Conservation (phyloP, 2,888 invertebrate genomes). For the Lasiommata megera region DNA sequence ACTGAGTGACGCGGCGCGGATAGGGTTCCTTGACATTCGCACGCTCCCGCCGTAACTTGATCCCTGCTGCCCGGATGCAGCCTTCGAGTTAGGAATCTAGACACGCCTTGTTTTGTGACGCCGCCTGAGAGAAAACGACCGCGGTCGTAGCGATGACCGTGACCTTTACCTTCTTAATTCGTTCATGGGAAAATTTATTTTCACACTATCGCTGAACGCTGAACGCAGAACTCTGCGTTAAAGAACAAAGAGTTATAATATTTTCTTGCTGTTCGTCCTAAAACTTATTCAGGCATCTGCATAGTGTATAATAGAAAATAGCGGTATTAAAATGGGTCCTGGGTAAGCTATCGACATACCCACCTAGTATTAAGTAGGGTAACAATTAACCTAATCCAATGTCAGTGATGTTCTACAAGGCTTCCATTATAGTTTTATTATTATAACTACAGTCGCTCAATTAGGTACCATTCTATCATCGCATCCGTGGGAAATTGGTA, state of each 20-base stretch:
- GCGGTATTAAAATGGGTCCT: no score
- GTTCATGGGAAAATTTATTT: conserved; percentile 39
- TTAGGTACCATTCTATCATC: conserved; percentile 54
- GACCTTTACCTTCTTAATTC: conserved; percentile 69
- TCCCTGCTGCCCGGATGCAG: conserved; percentile 77
- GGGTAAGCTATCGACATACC: no score
- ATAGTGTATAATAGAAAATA: no score
- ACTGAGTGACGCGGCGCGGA: conserved; percentile 48
- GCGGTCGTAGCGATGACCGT: conserved; percentile 53
- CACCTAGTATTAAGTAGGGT: no score
- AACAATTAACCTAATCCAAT: neutral
- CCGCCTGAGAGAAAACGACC: conserved; percentile 58
- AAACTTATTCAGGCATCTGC: no score
- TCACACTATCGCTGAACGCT: neutral
- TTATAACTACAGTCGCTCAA: conserved; percentile 48
- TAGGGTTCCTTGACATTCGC: conserved; percentile 79
- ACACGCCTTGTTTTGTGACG: conserved; percentile 60
- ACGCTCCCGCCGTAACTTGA: conserved; percentile 63
- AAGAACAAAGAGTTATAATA: no score
- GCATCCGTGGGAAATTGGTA: conserved; percentile 64
- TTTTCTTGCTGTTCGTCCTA: no score
- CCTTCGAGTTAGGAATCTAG: conserved; percentile 72
- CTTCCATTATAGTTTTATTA: conserved; percentile 42
- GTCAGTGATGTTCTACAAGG: conserved; percentile 22
- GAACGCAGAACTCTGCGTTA: no score